Percentiles rank a stretch among this genome's conserved stretches.
Conservation (phyloP, 2,797 vertebrate genomes). For the Neomorphus geoffroyi region DNA sequence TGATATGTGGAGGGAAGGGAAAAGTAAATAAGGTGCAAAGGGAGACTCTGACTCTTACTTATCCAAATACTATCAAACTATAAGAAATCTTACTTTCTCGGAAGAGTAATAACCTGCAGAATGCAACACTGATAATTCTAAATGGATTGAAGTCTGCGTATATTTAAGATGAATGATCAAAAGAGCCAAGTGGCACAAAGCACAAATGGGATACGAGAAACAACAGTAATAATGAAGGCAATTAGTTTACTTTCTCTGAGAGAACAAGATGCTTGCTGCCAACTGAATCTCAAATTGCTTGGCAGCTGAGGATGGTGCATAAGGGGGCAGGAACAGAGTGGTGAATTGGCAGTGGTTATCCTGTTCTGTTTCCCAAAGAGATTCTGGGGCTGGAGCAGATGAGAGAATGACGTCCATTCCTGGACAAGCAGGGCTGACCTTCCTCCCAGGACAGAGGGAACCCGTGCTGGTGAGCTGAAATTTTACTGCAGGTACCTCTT, state of each 20-base stretch:
- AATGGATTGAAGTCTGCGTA: background rate
- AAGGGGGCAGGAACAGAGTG: slow-evolving; percentile 8
- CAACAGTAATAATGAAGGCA: slow-evolving; percentile 51
- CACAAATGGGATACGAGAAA: slow-evolving; percentile 16
- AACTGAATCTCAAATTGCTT: slow-evolving; percentile 24
- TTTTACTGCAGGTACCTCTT: background rate
- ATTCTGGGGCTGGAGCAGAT: background rate
- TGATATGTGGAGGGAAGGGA: background rate
- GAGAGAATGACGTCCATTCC: background rate
- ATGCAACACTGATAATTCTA: background rate
- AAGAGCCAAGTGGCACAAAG: slow-evolving; percentile 42
- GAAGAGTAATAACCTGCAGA: slow-evolving; percentile 27
- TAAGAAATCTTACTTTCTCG: background rate
- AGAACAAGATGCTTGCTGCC: slow-evolving; percentile 42
- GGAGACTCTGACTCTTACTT: background rate
- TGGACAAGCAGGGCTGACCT: background rate
- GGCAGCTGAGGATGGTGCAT: background rate
- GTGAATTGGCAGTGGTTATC: background rate
- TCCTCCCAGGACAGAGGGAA: background rate
- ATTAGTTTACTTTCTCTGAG: slow-evolving; percentile 51
- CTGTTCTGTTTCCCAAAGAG: background rate
- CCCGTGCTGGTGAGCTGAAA: background rate
- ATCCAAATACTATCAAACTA: background rate
- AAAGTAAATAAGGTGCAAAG: background rate
- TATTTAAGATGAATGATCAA: slow-evolving; percentile 54